Percentiles rank a stretch among this genome's conserved stretches.
Evolutionary conservation across 1,140 invertebrate species (phyloP).

Genomic region (Dendrolimus kikuchii): DNA sequence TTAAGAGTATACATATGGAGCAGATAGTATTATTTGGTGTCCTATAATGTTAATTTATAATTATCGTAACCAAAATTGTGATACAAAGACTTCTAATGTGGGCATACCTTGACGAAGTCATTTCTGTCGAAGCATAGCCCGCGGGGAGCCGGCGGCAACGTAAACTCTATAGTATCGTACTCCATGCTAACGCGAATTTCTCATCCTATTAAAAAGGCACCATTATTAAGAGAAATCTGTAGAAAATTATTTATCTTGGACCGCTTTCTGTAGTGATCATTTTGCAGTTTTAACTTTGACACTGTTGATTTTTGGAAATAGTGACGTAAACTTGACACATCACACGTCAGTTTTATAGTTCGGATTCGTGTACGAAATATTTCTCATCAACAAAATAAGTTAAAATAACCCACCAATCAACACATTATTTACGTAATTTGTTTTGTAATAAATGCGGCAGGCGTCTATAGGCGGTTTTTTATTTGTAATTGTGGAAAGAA

Average conservation of each 20-base stretch:
- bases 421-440: too few species aligned
- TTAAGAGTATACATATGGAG: too few species aligned
- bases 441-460: too few species aligned
- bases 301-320: conserved; percentile 53
- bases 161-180: conserved; percentile 49
- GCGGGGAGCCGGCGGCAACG: conserved; percentile 56
- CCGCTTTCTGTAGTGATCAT: conserved; percentile 27
- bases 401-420: too few species aligned
- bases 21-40: too few species aligned
- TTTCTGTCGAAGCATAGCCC: conserved; percentile 82
- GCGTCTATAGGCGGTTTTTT: too few species aligned
- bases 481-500: too few species aligned
- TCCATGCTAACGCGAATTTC: conserved; percentile 43
- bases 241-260: conserved; percentile 30
- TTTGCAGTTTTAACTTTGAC: conserved; percentile 29
- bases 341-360: conserved; percentile 30
- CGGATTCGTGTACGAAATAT: not conserved
- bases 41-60: too few species aligned
- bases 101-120: conserved; percentile 64
- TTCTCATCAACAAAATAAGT: too few species aligned
- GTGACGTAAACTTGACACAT: conserved; percentile 55
- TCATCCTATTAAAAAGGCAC: conserved; percentile 54
- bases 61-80: too few species aligned
- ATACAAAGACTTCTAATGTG: too few species aligned
- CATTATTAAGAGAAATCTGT: conserved; percentile 44